These are phyloP conservation scores for Argyrosomus japonicus DNA, from an alignment of 2,113 vertebrate genomes.

Conservation along the genomic window DNA sequence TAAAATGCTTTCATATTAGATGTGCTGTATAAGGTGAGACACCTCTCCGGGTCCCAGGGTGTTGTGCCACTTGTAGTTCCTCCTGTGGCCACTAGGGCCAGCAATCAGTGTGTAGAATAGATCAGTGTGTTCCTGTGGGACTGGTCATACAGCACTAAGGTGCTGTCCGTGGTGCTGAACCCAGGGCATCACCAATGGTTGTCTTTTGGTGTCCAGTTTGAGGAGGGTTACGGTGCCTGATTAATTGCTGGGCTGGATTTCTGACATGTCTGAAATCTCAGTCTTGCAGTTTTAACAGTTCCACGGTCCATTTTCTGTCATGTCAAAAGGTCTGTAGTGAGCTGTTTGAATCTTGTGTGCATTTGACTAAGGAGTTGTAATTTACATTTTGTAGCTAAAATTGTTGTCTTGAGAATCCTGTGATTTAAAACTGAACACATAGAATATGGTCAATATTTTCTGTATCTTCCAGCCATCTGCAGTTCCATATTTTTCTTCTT, in stretches of 20 bases:
- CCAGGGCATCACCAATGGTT: constrained; percentile 32
- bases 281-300: neutral
- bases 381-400: neutral
- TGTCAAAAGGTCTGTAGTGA: neutral
- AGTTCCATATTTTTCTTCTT: neutral
- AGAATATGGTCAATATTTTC: neutral
- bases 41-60: neutral
- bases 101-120: neutral
- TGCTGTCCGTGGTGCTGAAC: constrained; percentile 77
- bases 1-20: neutral
- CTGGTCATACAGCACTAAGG: constrained; percentile 12
- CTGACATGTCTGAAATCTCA: neutral
- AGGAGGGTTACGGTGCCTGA: neutral
- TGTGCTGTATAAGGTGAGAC: neutral
- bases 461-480: neutral
- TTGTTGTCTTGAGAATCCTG: neutral
- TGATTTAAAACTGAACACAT: neutral
- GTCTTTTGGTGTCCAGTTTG: neutral
- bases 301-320: neutral
- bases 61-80: constrained; percentile 16
- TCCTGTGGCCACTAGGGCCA: neutral
- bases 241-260: neutral
- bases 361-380: neutral
- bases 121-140: constrained; percentile 32
- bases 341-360: neutral